These are phyloP conservation scores for Ctenosaura bakeri DNA, from an alignment of 2,797 vertebrate genomes.

Conservation along the genomic window DNA sequence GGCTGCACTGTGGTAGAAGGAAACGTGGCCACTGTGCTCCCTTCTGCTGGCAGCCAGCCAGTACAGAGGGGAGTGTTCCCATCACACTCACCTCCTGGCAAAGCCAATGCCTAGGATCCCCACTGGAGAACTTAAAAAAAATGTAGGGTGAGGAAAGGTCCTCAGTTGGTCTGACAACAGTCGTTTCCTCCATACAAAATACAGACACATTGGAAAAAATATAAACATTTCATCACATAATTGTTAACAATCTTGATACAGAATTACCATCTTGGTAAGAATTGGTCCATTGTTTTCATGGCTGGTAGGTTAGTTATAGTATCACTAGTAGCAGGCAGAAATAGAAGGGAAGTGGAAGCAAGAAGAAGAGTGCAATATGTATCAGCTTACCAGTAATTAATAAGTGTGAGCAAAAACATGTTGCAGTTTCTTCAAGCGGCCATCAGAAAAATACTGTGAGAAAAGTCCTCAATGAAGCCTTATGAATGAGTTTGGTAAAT, in stretches of 20 bases:
- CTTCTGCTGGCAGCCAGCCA: too few relatives aligned
- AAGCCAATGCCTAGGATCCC: too few relatives aligned
- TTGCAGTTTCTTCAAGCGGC: constrained; percentile 34
- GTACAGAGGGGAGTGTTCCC: too few relatives aligned
- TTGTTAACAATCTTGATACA: background rate
- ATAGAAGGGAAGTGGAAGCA: background rate
- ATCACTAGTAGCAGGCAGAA: background rate
- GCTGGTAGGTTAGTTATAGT: background rate
- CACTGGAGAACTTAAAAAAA: too few relatives aligned
- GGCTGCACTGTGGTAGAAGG: too few relatives aligned
- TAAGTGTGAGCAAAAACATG: background rate
- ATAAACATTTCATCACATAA: background rate
- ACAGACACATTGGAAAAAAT: too few relatives aligned
- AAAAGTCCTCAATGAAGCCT: constrained; percentile 39
- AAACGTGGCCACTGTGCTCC: too few relatives aligned
- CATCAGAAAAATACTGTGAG: constrained; percentile 32
- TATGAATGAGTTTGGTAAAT: constrained; percentile 61
- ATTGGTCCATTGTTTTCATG: background rate
- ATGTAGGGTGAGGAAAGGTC: too few relatives aligned
- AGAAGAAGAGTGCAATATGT: background rate
- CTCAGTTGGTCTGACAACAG: too few relatives aligned
- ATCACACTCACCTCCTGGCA: too few relatives aligned
- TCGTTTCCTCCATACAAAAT: background rate
- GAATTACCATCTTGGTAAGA: background rate
- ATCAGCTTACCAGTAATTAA: background rate